These are phyloP conservation scores for Hippocampus mohnikei DNA, from an alignment of 2,113 vertebrate species.

Conservation along the genomic window DNA sequence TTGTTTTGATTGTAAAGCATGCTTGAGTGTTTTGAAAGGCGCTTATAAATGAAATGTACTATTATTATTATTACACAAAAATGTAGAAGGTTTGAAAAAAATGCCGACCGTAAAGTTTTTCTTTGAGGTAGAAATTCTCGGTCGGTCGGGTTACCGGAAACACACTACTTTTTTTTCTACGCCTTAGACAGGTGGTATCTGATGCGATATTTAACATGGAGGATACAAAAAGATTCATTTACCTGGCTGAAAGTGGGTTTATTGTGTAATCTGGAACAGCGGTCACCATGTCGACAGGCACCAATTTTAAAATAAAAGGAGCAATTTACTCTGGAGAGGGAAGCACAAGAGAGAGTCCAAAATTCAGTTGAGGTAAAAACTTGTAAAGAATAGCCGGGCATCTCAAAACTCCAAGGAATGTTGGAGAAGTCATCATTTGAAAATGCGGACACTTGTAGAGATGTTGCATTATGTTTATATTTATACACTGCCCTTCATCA, in stretches of 20 bases:
- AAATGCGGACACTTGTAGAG: not conserved
- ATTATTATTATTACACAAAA: no score
- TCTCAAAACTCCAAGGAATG: not conserved
- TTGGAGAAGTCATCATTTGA: not conserved
- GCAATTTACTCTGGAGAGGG: constrained; percentile 86
- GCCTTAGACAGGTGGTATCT: no score
- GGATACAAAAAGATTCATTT: constrained; percentile 1
- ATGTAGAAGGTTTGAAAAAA: no score
- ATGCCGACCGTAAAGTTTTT: no score
- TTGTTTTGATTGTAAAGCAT: no score
- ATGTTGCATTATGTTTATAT: no score
- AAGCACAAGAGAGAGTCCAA: constrained; percentile 21
- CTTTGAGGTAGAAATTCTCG: no score
- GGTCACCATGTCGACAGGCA: constrained; percentile 96
- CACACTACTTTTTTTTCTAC: no score
- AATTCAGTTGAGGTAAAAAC: not conserved
- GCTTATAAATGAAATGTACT: no score
- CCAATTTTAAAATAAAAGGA: constrained; percentile 99
- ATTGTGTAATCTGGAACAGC: constrained; percentile 96
- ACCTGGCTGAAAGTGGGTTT: constrained; percentile 98
- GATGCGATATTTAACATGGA: not conserved
- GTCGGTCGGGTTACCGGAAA: no score
- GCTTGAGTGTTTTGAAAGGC: no score
- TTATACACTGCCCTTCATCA: no score
- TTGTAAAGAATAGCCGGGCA: not conserved